Evolutionary conservation across 2,113 vertebrate genomes (phyloP).

Genomic region (Jaculus jaculus): DNA sequence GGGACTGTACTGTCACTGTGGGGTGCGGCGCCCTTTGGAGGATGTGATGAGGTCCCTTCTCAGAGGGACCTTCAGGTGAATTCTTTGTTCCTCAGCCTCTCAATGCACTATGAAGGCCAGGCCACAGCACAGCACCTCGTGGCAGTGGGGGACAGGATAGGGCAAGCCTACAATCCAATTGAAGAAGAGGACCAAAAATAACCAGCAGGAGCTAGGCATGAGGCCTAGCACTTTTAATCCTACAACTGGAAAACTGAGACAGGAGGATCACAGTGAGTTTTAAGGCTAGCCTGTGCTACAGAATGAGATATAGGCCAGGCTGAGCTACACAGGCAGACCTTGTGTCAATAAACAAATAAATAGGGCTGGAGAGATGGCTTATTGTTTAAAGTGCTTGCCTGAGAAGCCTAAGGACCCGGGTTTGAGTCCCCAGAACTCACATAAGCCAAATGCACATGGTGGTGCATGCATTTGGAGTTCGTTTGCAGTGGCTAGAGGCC

Average conservation of each 20-base stretch:
- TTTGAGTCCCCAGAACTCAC: no score
- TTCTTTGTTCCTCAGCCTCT: background rate
- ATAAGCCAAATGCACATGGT: no score
- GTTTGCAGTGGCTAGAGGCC: no score
- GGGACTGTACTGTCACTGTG: background rate
- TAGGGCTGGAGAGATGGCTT: background rate
- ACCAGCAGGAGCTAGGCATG: no score
- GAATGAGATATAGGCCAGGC: no score
- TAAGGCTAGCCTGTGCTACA: background rate
- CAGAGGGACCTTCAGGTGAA: background rate
- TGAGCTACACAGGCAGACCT: background rate
- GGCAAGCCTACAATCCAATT: conserved; percentile 1
- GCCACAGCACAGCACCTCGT: background rate
- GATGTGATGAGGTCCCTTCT: background rate
- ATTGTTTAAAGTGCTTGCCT: no score
- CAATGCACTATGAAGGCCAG: background rate
- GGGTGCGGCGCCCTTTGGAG: background rate
- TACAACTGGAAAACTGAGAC: background rate
- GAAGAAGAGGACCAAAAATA: background rate
- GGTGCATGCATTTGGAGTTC: no score
- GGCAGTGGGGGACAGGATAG: background rate
- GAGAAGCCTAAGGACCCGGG: no score
- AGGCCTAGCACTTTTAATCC: background rate
- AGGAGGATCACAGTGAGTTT: background rate
- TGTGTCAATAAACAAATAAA: background rate